Base-by-base conservation (phyloP, 2,888 invertebrate species). In the Drosophila falleni region DNA sequence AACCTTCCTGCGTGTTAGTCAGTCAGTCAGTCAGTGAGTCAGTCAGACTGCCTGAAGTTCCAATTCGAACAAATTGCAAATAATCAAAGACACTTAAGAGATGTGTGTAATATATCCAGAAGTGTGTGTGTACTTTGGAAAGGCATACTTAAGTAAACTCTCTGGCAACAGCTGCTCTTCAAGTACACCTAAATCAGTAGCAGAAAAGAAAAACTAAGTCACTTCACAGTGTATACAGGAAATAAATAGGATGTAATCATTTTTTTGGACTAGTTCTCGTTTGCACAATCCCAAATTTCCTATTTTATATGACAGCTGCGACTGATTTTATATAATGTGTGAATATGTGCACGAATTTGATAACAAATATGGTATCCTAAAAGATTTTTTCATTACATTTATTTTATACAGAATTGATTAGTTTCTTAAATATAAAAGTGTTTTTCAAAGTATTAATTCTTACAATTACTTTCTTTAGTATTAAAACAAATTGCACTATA, bases 31-130 rank as follows among this genome's bases (percentile, higher is more conserved):
- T 37, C n/a, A 37, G 37, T 26, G 11, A n/a, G 31, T 35, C 35
- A 35, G 37, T 37, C 37, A 37, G 37, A n/a, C 11, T 11, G 56
- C 56, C 66, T 74, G 60, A 76, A 77, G 73, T 80, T 60, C 76
- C 80, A 72, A 83, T 73, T 78, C 84, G 81, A 67, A 87, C 87
- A 83, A 87, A 83, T 87, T 84, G 84, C 82, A 87, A 87, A 87
- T 83, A 83, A 87, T 83, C 82, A 78, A 81, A 87, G 87, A 83
- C 73, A 83, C 84, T 83, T 80, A 73, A 83, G 87, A 66, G 70
- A 65, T 67, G 37, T 66, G 64, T 68, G 73, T 72, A 72, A 37
- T 37, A 26, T 26, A 26, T 26, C 15, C 5, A 19, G 15, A 39
- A 11, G 39, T 39, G n/a, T 2, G 23, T 31, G 5, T 47, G n/a